phyloP scores from a whole-genome alignment of 2,888 invertebrate genomes.

The Aleiodes alternator region DNA sequence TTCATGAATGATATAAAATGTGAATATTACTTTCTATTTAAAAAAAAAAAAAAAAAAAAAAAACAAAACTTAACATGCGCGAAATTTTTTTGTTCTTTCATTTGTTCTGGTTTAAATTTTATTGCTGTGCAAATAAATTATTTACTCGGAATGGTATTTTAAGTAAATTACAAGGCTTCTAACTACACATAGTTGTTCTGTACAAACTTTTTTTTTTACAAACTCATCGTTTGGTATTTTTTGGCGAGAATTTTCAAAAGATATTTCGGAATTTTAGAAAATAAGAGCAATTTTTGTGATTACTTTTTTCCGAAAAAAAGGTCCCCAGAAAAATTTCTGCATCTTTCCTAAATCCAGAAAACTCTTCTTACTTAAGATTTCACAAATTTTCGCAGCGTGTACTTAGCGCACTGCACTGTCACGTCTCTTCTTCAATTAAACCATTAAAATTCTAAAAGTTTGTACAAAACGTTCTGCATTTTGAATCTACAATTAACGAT shows the following conservation, averaged over 20 bases:
- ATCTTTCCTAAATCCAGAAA: no score
- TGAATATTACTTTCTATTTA: background rate
- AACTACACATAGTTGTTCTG: constrained; percentile 6
- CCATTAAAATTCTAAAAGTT: background rate
- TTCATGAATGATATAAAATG: background rate
- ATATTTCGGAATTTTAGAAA: no score
- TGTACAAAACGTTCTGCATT: background rate
- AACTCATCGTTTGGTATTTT: no score
- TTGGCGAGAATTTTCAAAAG: no score
- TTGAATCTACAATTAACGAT: constrained; percentile 40
- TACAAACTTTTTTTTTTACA: constrained; percentile 2
- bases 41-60: no score
- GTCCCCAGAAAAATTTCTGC: no score
- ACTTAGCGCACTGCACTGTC: no score
- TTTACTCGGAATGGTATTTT: constrained; percentile 5
- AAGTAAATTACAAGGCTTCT: constrained; percentile 17
- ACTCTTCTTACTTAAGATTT: no score
- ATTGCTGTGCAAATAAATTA: constrained; percentile 19
- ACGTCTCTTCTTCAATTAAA: background rate
- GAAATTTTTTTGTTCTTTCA: background rate
- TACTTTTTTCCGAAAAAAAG: no score
- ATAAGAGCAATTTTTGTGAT: no score
- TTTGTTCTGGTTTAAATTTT: background rate
- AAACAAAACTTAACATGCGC: constrained; percentile 12
- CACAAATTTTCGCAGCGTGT: no score